Evolutionary conservation across 2,113 vertebrate genomes (phyloP), one percentile per base, ranked within the genome.

Genomic region (Trematocara stigmaticum): DNA sequence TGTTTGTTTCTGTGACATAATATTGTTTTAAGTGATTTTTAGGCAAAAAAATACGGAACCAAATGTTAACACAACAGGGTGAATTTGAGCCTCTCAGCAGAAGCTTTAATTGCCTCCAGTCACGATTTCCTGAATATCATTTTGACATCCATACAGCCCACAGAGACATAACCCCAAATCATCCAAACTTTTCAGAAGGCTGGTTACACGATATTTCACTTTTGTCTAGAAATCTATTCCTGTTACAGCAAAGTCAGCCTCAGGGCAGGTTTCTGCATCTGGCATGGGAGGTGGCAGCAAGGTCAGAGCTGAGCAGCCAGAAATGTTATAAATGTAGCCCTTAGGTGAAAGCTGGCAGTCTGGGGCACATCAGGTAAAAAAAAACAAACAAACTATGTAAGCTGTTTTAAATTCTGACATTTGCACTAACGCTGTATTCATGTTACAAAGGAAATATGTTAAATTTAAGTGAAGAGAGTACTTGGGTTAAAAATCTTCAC

Each of bases 271-370:
- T 81, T 51, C 78, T 82, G 71, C 47, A 18, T 66, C 79, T 69
- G 42, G 74, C 64, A 59, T 74, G 57, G 69, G 78, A 87, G 79
- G 66, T 56, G 85, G 52, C 45, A 71, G 78, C 40, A 26, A 11
- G 29, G 59, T 52, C 80, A 35, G 61, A 47, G 49, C 79, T 2
- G 57, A 79, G 38, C 18, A 59, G 84, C 59, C 79, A 57, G 76
- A 78, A 40, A 2, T 78, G 84, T 84, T 40, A 40, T 29, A 64
- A 49, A 85, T 85, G 52, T 71, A 87, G 84, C 87, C 88, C 87
- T 82, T n/a, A 64, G 88, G 66, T 82, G 79, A 69, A 57, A 56
- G 29, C 57, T 88, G 87, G 57, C 15, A 45, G 61, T 82, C 88
- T 71, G 84, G 61, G 49, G 57, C 12, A 18, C 11, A 35, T 84